Evolutionary conservation across 2,888 invertebrate genomes (phyloP).

Genomic region (Cheilosia vernalis): DNA sequence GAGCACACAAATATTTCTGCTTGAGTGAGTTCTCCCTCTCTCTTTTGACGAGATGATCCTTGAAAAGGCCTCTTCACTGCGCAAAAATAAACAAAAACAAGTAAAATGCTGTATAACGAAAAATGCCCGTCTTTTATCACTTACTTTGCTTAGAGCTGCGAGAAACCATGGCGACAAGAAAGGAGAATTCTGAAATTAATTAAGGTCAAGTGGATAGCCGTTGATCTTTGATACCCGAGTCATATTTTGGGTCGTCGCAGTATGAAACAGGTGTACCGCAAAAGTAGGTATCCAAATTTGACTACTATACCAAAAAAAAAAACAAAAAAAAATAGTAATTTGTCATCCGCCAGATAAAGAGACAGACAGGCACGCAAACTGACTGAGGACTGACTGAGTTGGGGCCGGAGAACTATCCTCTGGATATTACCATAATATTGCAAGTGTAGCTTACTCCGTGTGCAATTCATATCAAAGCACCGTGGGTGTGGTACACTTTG

Average conservation of each 20-base stretch:
- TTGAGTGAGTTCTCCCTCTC: too few relatives aligned
- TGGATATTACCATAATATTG: not conserved
- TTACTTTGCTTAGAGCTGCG: not conserved
- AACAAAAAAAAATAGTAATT: slow-evolving; percentile 15
- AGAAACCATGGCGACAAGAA: not conserved
- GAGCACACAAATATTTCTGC: too few relatives aligned
- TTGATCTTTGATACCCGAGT: slow-evolving; percentile 27
- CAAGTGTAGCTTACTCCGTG: not conserved
- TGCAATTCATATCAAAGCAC: slow-evolving; percentile 7
- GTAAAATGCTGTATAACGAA: not conserved
- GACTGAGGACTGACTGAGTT: slow-evolving; percentile 37
- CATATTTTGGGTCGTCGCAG: slow-evolving; percentile 19
- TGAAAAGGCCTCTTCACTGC: not conserved
- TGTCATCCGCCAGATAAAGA: slow-evolving; percentile 44
- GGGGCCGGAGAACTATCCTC: not conserved
- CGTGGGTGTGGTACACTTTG: slow-evolving; percentile 9
- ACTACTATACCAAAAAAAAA: not conserved
- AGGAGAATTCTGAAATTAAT: slow-evolving; percentile 38
- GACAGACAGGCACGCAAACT: slow-evolving; percentile 21
- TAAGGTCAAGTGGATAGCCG: slow-evolving; percentile 41
- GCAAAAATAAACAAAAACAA: not conserved
- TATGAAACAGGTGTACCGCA: slow-evolving; percentile 28
- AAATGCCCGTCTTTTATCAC: not conserved
- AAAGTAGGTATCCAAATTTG: slow-evolving; percentile 21
- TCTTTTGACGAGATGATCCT: too few relatives aligned